Base-by-base conservation (phyloP, 2,113 vertebrate species). In the Heliornis fulica region DNA sequence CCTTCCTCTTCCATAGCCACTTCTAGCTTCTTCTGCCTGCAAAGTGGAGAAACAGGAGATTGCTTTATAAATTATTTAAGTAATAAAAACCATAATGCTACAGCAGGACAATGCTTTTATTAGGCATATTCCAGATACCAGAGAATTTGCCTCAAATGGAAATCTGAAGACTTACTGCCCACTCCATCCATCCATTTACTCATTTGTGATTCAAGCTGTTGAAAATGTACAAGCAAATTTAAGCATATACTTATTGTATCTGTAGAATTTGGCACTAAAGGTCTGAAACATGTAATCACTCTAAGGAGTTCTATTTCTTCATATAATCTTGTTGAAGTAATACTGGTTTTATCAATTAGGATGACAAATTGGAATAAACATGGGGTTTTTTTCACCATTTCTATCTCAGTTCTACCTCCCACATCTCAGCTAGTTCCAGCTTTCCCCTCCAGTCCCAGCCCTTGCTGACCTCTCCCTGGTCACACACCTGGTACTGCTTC, bases 1-100 rank as follows among this genome's bases (percentile, higher is more conserved):
- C 99, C 99, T 97, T 99, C 99, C 40, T 99, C 99, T 45, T 99
- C 99, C 99, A 99, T 99, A 87, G 98, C 99, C 83, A 99, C 99
- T 97, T 99, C 99, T 77, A 99, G 97, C 94, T 99, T 99, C 97
- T 99, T 99, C 97, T 99, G 99, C 97, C 99, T 99, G 96, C n/a
- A 92, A n/a, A 97, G 66, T 36, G 43, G 32, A 96, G 45, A 94
- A 83, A 74, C 36, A 93, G 81, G 59, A 54, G 5, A 77, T 41
- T 43, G 15, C 22, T 72, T 43, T 50, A 56, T 86, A 13, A 7
- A 40, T 34, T 76, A 28, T 17, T 57, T 59, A 64, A 82, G 83
- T 51, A 51, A 51, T 51, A 51, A 51, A 51, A 51, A 51, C 25
- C 50, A 28, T 13, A 75, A 71, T 31, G 36, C 29, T 54, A 69